Conservation (phyloP, 53 echinoderm and acorn worm species). For the Hippasteria phrygiana region DNA sequence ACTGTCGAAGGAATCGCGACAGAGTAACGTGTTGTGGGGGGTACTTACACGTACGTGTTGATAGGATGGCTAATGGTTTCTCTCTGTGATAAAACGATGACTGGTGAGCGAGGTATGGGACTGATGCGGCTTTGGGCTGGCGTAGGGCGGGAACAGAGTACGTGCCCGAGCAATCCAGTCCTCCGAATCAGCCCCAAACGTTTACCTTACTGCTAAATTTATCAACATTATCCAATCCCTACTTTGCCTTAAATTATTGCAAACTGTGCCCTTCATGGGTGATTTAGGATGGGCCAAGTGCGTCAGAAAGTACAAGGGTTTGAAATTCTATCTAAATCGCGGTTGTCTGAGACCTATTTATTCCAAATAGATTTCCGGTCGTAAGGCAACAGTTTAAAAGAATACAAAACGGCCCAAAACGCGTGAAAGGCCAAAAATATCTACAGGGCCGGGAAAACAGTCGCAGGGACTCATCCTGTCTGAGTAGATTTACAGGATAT, state of each 20-base stretch:
- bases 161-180: constrained; percentile 19
- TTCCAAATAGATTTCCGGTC: constrained; percentile 42
- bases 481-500: constrained; percentile 36
- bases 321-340: background rate
- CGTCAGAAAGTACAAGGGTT: background rate
- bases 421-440: background rate
- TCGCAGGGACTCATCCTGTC: background rate
- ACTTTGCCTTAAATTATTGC: background rate
- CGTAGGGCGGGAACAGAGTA: background rate
- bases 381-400: background rate
- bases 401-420: background rate
- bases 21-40: background rate
- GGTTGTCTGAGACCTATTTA: background rate
- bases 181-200: background rate
- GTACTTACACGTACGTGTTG: constrained; percentile 21
- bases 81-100: constrained; percentile 13
- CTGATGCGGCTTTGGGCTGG: background rate
- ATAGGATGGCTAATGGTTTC: constrained; percentile 19
- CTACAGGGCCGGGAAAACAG: background rate
- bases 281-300: background rate
- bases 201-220: background rate
- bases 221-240: constrained; percentile 33
- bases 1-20: background rate
- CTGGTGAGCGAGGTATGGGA: background rate
- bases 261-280: constrained; percentile 10